Percentiles rank a stretch among this genome's conserved stretches.
Conservation (phyloP, 2,797 vertebrate genomes). For the Melanotaenia trifasciata region DNA sequence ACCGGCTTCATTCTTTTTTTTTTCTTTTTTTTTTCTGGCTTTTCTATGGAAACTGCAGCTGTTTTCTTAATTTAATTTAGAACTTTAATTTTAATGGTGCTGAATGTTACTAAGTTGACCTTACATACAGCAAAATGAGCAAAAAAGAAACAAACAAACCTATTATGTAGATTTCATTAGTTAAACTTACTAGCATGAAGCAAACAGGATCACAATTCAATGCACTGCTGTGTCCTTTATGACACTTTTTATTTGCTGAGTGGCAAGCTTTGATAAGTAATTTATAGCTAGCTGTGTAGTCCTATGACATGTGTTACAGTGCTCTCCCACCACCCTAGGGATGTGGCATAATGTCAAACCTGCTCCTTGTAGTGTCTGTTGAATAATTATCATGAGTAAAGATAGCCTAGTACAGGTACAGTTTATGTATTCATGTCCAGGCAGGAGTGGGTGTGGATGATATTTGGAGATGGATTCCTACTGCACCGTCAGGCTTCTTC, state of each 20-base stretch:
- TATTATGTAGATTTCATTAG: conserved; percentile 40
- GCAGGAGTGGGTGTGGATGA: not conserved
- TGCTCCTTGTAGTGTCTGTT: conserved; percentile 26
- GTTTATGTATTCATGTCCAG: conserved; percentile 28
- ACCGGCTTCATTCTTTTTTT: not conserved
- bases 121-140: not conserved
- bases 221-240: conserved; percentile 45
- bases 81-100: conserved; percentile 19
- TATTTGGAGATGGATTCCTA: conserved; percentile 45
- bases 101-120: conserved; percentile 16
- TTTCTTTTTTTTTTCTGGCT: conserved; percentile 24
- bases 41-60: conserved; percentile 26
- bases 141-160: conserved; percentile 18
- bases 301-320: conserved; percentile 52
- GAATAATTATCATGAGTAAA: conserved; percentile 43
- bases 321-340: conserved; percentile 38
- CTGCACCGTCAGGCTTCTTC: conserved; percentile 24
- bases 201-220: conserved; percentile 40
- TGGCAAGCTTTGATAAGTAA: conserved; percentile 63
- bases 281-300: conserved; percentile 61
- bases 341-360: conserved; percentile 45
- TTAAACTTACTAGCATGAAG: conserved; percentile 32
- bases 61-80: conserved; percentile 13
- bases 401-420: not conserved
- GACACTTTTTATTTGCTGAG: conserved; percentile 18